phyloP scores from a whole-genome alignment of 1,140 invertebrate genomes.

The Parapsyche elsis region DNA sequence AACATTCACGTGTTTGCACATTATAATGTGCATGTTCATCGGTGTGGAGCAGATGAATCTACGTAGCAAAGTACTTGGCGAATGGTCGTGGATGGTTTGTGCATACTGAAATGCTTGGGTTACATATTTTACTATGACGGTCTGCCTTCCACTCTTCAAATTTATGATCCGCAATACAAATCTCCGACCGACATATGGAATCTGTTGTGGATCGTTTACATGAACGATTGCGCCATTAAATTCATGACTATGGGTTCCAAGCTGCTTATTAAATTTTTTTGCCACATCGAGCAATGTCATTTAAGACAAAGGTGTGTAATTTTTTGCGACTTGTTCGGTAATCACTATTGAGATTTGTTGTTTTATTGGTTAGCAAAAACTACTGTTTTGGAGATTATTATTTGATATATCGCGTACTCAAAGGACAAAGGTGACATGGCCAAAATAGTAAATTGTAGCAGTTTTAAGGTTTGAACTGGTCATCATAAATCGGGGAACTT shows the following conservation, averaged over 20 bases:
- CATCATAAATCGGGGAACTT: too few species aligned
- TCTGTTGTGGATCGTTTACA: constrained; percentile 84
- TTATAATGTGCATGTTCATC: constrained; percentile 19
- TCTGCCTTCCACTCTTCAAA: constrained; percentile 70
- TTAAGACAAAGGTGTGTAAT: constrained; percentile 80
- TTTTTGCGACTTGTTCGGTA: too few species aligned
- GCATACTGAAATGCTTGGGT: constrained; percentile 66
- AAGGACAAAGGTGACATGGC: too few species aligned
- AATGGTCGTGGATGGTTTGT: not conserved
- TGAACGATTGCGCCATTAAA: constrained; percentile 89
- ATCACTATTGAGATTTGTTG: too few species aligned
- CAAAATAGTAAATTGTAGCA: too few species aligned
- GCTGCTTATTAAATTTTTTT: constrained; percentile 79
- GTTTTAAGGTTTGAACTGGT: too few species aligned
- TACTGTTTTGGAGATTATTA: too few species aligned
- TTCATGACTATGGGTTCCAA: constrained; percentile 85
- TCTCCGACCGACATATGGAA: constrained; percentile 77
- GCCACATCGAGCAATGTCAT: constrained; percentile 76
- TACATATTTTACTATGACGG: constrained; percentile 76
- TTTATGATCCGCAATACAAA: constrained; percentile 73
- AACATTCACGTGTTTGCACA: constrained; percentile 69
- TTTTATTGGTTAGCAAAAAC: too few species aligned
- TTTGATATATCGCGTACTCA: too few species aligned
- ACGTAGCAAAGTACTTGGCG: constrained; percentile 53
- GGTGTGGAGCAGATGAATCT: constrained; percentile 69